Base-by-base conservation (phyloP, 2,797 vertebrate genomes). In the Notoglanidium macrostoma region DNA sequence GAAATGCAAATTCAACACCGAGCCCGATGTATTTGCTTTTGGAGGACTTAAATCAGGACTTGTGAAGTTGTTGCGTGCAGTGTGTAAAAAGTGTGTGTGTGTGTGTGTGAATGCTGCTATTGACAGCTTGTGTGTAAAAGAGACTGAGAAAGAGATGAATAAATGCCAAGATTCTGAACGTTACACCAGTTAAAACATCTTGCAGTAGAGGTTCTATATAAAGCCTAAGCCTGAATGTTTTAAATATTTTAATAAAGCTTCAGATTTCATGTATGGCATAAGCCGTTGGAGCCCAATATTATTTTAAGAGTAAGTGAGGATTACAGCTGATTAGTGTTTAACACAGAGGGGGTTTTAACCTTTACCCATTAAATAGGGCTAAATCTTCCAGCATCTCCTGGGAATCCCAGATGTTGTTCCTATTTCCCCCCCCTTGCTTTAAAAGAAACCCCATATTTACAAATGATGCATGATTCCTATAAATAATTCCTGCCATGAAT, bases 311-410 rank as follows among this genome's bases (percentile, higher is more conserved):
- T n/a, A 76, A 57, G n/a, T 70, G 35, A 40, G 67, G 73, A 84
- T 87, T 68, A 84, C 59, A 78, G 81, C 17, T 77, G 81, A 70
- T 86, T 83, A 83, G 46, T 44, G 32, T 67, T 76, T 70, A 86
- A 70, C n/a, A 19, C 17, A n/a, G 67, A 6, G 17, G 35, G 70
- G 85, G 67, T 44, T 74, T 72, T 86, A 78, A 78, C 44, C 21
- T 87, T 63, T 73, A 59, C n/a, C 17, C 78, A 65, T 51, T 83
- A 77, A 76, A 76, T 23, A 15, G 57, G 15, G 19, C 26, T 55
- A 86, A 86, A 83, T 84, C 5, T 54, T 5, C 3, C 65, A 63
- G 44, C 67, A 61, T 87, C 32, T 44, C 21, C 35, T 46, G 21
- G 23, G 46, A 35, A 85, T 14, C 2, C 35, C 68, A 32, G 17